These are phyloP conservation scores for Apocrypta bakeri DNA, from an alignment of 1,140 invertebrate species.

Conservation along the genomic window DNA sequence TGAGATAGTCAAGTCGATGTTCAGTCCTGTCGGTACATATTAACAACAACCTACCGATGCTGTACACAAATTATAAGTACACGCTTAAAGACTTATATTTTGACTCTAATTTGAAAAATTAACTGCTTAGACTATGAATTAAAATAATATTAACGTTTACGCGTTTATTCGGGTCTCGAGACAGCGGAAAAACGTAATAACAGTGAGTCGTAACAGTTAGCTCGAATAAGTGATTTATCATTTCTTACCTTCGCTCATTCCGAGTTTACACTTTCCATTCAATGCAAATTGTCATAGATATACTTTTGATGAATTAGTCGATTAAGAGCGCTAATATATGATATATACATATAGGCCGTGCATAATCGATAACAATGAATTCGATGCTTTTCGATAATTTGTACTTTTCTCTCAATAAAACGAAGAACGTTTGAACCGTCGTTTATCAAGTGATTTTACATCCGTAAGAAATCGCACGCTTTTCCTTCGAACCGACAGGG, in stretches of 20 bases:
- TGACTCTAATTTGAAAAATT: not conserved
- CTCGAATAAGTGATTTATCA: no score
- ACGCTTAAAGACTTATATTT: not conserved
- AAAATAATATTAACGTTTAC: not conserved
- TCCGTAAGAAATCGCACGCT: not conserved
- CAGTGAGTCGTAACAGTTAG: not conserved
- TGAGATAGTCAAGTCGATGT: not conserved
- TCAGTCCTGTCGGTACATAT: not conserved
- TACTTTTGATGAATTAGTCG: no score
- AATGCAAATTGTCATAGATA: no score
- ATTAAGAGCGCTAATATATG: no score
- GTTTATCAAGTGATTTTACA: no score
- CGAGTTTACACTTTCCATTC: not conserved
- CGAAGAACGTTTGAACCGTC: not conserved
- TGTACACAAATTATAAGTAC: not conserved
- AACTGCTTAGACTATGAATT: not conserved
- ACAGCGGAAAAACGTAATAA: not conserved
- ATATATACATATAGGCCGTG: no score
- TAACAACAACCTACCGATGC: not conserved
- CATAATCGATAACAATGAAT: not conserved
- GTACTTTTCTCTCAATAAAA: not conserved
- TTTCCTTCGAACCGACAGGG: no score
- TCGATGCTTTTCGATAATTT: not conserved
- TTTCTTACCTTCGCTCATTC: not conserved
- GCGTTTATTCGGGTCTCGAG: not conserved